Evolutionary conservation across 2,888 invertebrate genomes (phyloP), one percentile per base, ranked within the genome.

Genomic region (Pollenia labialis): DNA sequence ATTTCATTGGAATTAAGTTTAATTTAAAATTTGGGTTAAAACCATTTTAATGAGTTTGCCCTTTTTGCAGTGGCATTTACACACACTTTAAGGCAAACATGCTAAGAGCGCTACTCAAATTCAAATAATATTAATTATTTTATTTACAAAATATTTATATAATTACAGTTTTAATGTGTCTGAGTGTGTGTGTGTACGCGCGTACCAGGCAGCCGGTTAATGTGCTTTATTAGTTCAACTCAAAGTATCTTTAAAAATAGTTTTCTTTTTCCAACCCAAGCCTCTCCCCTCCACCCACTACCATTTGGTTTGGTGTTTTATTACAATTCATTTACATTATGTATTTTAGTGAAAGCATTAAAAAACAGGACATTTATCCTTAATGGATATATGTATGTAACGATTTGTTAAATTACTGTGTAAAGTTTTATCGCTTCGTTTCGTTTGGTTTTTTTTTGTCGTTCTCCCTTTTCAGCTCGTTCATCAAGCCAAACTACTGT

Each of bases 11-110:
- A 71, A 71, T 71, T 80, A 62, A 71, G 62, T 62, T 80, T 80
- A 44, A 79, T 79, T 69, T 69, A 10, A 69, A 69, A 69, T 69
- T 79, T 84, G 48, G 66, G 76, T 81, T 85, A 81, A 81, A 66
- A 58, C 40, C 50, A 58, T 84, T 84, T 84, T 79, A 84, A 84
- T 81, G 62, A 69, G 54, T 85, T 42, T 56, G 42, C 14, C 68
- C 52, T 75, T 71, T 64, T 82, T 69, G 60, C 16, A 32, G 68
- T 4, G 66, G 10, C 18, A 52, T 16, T n/a, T 64, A n/a, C n/a
- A n/a, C 10, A 50, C 50, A 50, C 50, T 40, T 50, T 14, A 8
- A 50, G 14, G 50, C 11, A 50, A 7, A 66, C 23, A 14, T 23
- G 44, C 18, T 44, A 6, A 42, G 9, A 62, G 44, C 23, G 58